phyloP scores from a whole-genome alignment of 92 coral and sea anemone species.

The Montipora capitata region DNA sequence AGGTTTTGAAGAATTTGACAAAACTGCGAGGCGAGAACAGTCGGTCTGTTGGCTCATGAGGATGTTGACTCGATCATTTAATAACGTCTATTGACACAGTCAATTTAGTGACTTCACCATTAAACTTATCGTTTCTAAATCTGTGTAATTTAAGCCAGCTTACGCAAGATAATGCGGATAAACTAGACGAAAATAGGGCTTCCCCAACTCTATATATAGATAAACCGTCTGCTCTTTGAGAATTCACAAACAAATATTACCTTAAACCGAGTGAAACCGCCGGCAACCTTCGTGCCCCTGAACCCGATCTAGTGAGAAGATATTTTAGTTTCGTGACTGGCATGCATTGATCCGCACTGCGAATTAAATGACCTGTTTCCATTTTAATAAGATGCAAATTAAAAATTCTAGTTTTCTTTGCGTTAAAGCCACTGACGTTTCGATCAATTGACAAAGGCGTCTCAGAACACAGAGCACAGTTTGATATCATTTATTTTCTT shows the following conservation, averaged over 20 bases:
- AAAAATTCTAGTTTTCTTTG: background rate
- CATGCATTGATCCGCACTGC: background rate
- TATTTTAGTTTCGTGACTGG: conserved; percentile 28
- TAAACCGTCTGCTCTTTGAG: background rate
- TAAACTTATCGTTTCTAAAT: background rate
- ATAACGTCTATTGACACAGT: conserved; percentile 8
- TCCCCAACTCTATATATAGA: background rate
- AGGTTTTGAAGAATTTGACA: background rate
- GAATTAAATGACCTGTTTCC: conserved; percentile 1
- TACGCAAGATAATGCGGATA: background rate
- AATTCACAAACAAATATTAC: background rate
- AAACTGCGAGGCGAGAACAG: background rate
- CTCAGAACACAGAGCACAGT: background rate
- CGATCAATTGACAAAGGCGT: conserved; percentile 5
- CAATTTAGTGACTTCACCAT: background rate
- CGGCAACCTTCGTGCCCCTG: background rate
- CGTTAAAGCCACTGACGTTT: background rate
- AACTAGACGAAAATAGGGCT: background rate
- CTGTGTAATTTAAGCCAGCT: conserved; percentile 21
- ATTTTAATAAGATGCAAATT: conserved; percentile 48
- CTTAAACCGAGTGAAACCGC: background rate
- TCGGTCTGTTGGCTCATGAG: background rate
- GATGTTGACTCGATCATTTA: background rate
- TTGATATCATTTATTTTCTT: background rate
- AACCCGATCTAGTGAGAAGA: background rate